Evolutionary conservation across 2,113 vertebrate species (phyloP).

Genomic region (Lates calcarifer): DNA sequence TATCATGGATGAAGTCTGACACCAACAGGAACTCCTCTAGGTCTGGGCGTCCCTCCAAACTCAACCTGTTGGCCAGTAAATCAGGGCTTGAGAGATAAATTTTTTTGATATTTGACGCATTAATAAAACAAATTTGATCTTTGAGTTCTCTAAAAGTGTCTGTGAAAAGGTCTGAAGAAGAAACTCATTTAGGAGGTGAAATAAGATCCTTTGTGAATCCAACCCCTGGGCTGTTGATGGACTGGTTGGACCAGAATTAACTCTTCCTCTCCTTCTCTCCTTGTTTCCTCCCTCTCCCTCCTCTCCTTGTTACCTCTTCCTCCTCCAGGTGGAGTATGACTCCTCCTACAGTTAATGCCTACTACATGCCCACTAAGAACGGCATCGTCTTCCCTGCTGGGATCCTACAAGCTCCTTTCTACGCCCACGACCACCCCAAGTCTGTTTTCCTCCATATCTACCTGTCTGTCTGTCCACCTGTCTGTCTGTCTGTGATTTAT

Average conservation of each 20-base stretch:
- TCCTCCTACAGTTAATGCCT: conserved; percentile 97
- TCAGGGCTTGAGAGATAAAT: too few species aligned
- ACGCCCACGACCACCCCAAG: conserved; percentile 95
- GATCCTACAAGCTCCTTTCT: conserved; percentile 98
- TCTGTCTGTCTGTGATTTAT: conserved; percentile 28
- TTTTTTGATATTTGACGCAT: neutral
- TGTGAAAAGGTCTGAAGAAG: neutral
- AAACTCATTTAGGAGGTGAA: neutral
- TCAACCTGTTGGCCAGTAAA: too few species aligned
- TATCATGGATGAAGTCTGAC: too few species aligned
- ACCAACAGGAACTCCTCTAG: too few species aligned
- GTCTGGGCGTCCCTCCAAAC: too few species aligned
- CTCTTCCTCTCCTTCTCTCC: neutral
- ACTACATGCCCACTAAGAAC: conserved; percentile 98
- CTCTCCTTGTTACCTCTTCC: conserved; percentile 15
- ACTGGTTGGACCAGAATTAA: neutral
- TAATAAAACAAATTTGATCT: neutral
- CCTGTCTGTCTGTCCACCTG: neutral
- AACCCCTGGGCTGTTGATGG: neutral
- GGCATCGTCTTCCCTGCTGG: conserved; percentile 98
- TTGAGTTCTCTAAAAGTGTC: neutral
- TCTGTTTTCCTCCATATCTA: conserved; percentile 80
- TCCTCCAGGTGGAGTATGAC: conserved; percentile 97
- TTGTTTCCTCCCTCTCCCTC: conserved; percentile 2
- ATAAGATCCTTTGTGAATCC: neutral